Evolutionary conservation across 2,888 invertebrate species (phyloP).

Genomic region (Chironomus riparius): DNA sequence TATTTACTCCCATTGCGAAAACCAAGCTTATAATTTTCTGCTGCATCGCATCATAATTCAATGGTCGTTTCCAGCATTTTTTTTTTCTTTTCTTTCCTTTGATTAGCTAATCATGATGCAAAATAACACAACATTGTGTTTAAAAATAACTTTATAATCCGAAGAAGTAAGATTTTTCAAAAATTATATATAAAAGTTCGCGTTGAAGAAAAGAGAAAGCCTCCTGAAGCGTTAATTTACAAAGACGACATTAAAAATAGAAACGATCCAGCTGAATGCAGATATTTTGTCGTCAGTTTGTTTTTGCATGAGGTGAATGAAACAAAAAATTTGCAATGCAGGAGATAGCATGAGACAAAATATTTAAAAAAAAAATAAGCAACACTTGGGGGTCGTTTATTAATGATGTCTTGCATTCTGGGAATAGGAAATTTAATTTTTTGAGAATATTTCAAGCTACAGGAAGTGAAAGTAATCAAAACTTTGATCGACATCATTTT

Average conservation of each 20-base stretch:
- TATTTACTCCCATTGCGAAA: too few species aligned
- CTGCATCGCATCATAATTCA: background rate
- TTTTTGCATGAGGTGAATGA: background rate
- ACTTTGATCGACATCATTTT: too few species aligned
- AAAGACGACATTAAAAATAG: background rate
- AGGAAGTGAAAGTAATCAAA: too few species aligned
- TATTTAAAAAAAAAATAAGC: too few species aligned
- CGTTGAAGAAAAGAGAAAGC: background rate
- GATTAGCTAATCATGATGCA: background rate
- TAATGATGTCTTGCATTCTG: too few species aligned
- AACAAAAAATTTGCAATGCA: background rate
- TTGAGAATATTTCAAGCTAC: too few species aligned
- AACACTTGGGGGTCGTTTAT: too few species aligned
- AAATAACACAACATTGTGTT: background rate
- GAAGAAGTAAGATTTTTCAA: background rate
- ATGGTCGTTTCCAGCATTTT: background rate
- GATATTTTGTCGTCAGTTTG: background rate
- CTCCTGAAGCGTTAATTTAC: background rate
- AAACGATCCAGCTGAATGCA: background rate
- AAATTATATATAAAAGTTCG: background rate
- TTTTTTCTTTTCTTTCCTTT: background rate
- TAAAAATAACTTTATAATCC: background rate
- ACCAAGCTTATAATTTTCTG: too few species aligned
- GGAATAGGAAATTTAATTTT: too few species aligned
- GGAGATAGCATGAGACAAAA: background rate